Evolutionary conservation across 2,888 invertebrate species (phyloP).

Genomic region (Aromia moschata): DNA sequence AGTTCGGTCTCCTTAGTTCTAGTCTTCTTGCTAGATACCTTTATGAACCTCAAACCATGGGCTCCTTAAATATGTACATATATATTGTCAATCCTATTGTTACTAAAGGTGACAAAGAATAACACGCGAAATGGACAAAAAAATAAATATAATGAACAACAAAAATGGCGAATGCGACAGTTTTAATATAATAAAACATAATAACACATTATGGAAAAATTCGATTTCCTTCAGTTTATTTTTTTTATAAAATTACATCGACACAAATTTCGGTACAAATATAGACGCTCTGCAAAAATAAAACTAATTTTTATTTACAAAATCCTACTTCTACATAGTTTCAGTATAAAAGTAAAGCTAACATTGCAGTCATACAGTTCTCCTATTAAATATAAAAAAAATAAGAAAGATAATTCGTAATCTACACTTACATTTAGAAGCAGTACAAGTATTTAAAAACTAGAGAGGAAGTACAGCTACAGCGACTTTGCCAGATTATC

Average conservation of each 20-base stretch:
- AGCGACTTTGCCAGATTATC: constrained; percentile 5
- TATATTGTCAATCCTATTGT: too few relatives aligned
- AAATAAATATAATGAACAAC: neutral
- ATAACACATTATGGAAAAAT: too few relatives aligned
- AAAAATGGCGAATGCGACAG: constrained; percentile 12
- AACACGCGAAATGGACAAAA: too few relatives aligned
- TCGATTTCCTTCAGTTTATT: too few relatives aligned
- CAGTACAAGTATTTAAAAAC: constrained; percentile 11
- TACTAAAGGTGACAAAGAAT: too few relatives aligned
- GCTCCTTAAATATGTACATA: too few relatives aligned
- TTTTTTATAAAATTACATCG: constrained; percentile 7
- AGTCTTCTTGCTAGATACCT: too few relatives aligned
- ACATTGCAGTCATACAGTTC: constrained; percentile 25
- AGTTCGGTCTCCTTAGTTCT: too few relatives aligned
- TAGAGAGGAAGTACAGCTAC: constrained; percentile 7
- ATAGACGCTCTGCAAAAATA: neutral
- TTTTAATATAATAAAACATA: too few relatives aligned
- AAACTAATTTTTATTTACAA: constrained; percentile 8
- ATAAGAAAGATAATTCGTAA: constrained; percentile 8
- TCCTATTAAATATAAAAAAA: constrained; percentile 24
- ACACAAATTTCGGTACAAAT: neutral
- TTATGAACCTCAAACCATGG: too few relatives aligned
- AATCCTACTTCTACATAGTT: constrained; percentile 20
- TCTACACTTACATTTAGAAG: constrained; percentile 16
- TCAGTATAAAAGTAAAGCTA: constrained; percentile 24